Percentiles rank a stretch among this genome's conserved stretches.
phyloP scores from a whole-genome alignment of 2,888 invertebrate genomes.

The Eueremaeus valkanovi region DNA sequence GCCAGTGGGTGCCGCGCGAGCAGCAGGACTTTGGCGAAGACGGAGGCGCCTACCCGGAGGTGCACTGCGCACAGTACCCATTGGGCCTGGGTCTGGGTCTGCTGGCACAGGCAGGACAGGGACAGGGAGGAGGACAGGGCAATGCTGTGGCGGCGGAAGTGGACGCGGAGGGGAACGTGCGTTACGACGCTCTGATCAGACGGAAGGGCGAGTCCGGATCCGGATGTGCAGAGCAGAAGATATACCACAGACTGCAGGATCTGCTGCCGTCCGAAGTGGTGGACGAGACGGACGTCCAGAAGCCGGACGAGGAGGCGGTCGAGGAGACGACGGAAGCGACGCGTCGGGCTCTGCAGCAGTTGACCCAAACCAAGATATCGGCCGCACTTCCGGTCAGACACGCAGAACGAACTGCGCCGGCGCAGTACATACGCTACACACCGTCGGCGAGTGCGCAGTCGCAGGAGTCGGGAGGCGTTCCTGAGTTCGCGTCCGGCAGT shows the following conservation, averaged over 20 bases:
- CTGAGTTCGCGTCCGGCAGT: constrained; percentile 91
- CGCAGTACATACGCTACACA: constrained; percentile 91
- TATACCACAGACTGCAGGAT: constrained; percentile 90
- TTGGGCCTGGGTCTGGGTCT: constrained; percentile 93
- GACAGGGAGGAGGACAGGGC: too few relatives aligned
- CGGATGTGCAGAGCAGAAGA: too few relatives aligned
- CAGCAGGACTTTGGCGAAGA: constrained; percentile 70
- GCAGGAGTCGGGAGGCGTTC: constrained; percentile 90
- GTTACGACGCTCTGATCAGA: constrained; percentile 93
- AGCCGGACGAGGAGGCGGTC: constrained; percentile 79
- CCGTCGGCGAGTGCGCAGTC: constrained; percentile 99
- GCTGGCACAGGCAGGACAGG: too few relatives aligned
- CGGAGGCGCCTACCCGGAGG: constrained; percentile 98
- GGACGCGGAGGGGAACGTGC: constrained; percentile 88
- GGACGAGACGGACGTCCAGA: constrained; percentile 79
- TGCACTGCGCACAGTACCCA: constrained; percentile 93
- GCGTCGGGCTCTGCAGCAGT: constrained; percentile 75
- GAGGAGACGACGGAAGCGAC: constrained; percentile 87
- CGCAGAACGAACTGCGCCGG: constrained; percentile 83
- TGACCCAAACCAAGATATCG: constrained; percentile 83
- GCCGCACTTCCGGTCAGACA: constrained; percentile 95
- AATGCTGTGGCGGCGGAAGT: constrained; percentile 89
- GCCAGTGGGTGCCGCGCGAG: constrained; percentile 86
- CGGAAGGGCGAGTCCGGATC: too few relatives aligned
- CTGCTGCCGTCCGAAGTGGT: constrained; percentile 83